phyloP scores from a whole-genome alignment of 1,140 invertebrate species.

The Drosophila arawakana region DNA sequence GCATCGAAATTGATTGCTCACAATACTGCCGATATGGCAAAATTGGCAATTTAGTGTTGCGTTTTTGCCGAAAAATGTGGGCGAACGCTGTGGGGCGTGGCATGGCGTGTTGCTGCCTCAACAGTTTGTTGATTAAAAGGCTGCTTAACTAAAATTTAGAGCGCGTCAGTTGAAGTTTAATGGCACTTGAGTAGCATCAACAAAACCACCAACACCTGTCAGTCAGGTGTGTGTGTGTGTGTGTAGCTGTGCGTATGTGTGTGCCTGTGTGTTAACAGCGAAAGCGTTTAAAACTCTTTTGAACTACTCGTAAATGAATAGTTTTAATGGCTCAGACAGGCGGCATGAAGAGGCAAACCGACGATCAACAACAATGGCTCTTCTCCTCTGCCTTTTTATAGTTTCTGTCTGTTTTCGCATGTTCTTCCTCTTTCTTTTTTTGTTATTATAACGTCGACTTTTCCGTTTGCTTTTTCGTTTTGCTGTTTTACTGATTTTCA shows the following conservation, averaged over 20 bases:
- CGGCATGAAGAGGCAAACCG: slow-evolving; percentile 5
- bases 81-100: background rate
- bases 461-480: slow-evolving; percentile 18
- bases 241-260: background rate
- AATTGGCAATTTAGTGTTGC: slow-evolving; percentile 71
- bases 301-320: slow-evolving; percentile 46
- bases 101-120: slow-evolving; percentile 54
- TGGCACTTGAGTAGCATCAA: slow-evolving; percentile 30
- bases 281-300: slow-evolving; percentile 48
- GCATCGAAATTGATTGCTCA: slow-evolving; percentile 82
- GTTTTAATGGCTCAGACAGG: slow-evolving; percentile 35
- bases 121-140: slow-evolving; percentile 81
- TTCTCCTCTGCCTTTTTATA: slow-evolving; percentile 7
- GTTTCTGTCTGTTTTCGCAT: background rate
- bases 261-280: slow-evolving; percentile 4
- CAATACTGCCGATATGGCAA: slow-evolving; percentile 78
- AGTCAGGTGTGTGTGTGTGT: background rate
- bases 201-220: slow-evolving; percentile 12
- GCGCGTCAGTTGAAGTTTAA: slow-evolving; percentile 45
- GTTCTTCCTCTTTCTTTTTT: slow-evolving; percentile 13
- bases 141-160: slow-evolving; percentile 63
- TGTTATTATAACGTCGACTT: slow-evolving; percentile 29
- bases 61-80: slow-evolving; percentile 15
- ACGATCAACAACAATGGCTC: slow-evolving; percentile 31
- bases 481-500: slow-evolving; percentile 4